Conservation (phyloP, 2,797 vertebrate species). For the Tinamus major region DNA sequence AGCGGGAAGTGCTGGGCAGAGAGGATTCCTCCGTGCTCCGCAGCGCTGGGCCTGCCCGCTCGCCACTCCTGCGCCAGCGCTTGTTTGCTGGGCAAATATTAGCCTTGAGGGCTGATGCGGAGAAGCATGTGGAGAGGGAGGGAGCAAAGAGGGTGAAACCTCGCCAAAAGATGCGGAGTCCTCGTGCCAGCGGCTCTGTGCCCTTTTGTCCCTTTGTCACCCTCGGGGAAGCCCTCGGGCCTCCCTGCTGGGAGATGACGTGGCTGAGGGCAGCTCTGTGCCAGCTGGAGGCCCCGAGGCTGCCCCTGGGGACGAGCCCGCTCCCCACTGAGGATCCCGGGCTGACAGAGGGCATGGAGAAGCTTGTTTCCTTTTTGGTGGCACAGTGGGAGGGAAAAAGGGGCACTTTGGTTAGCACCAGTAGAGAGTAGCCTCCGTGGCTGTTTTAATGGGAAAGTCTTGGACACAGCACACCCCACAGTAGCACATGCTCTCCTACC, state of each 20-base stretch:
- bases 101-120: slow-evolving; percentile 5
- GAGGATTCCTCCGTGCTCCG: background rate
- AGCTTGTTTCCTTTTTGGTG: background rate
- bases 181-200: background rate
- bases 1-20: background rate
- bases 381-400: background rate
- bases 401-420: background rate
- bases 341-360: background rate
- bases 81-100: slow-evolving; percentile 43
- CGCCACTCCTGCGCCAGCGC: background rate
- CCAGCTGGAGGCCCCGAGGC: background rate
- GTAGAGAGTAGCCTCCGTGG: background rate
- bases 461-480: background rate
- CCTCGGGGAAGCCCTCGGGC: background rate
- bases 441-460: background rate
- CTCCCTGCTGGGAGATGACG: background rate
- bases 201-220: background rate
- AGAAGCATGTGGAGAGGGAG: background rate
- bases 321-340: background rate
- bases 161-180: background rate
- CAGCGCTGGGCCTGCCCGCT: background rate
- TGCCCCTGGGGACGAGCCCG: background rate
- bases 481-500: background rate
- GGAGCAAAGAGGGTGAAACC: background rate
- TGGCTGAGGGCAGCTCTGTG: background rate